Conservation (phyloP, 2,113 vertebrate species). For the Elanoides forficatus region DNA sequence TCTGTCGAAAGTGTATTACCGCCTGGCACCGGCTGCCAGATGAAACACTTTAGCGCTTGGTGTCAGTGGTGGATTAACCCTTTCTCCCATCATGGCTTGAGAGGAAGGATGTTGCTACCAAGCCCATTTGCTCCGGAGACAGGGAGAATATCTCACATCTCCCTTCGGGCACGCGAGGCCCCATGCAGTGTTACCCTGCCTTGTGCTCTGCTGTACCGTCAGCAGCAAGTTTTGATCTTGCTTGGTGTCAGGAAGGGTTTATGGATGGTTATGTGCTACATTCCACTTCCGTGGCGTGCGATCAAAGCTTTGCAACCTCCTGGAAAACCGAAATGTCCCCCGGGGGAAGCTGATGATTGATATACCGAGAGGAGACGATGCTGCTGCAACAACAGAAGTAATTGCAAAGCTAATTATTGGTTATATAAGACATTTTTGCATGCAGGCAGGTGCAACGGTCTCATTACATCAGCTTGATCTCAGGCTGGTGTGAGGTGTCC, state of each 20-base stretch:
- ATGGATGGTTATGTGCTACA: background rate
- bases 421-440: background rate
- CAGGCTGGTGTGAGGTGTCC: background rate
- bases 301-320: background rate
- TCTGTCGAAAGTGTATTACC: background rate
- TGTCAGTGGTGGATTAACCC: background rate
- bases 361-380: rapidly evolving
- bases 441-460: background rate
- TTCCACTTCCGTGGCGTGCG: rapidly evolving
- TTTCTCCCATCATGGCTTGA: background rate
- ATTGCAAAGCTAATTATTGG: background rate
- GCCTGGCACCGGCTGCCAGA: background rate
- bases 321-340: background rate
- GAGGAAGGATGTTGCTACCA: background rate
- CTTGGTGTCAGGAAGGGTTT: background rate
- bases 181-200: rapidly evolving
- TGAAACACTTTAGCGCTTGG: background rate
- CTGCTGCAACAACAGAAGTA: background rate
- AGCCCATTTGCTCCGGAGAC: background rate
- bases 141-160: background rate
- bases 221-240: background rate
- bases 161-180: rapidly evolving
- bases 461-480: background rate
- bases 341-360: background rate
- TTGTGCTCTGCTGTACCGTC: background rate